Base-by-base conservation (phyloP, 1,140 invertebrate genomes). In the Calliopsis andreniformis region DNA sequence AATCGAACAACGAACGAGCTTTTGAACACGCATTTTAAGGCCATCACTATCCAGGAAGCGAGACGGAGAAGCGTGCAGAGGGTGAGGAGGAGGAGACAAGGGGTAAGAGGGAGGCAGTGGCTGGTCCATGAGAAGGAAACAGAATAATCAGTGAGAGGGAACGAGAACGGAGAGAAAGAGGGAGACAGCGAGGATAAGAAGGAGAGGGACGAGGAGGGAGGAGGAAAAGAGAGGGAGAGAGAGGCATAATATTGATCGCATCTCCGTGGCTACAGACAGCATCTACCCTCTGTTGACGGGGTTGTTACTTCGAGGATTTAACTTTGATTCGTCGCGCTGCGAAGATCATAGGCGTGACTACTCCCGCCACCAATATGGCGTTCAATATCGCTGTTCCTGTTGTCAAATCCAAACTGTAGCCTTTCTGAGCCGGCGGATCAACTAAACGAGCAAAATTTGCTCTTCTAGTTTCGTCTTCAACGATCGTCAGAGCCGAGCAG, bases 201-300 rank as follows among this genome's bases (percentile, higher is more conserved):
- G 61, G 76, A 45, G 67, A 78, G 77, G 69, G 59, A 53, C 53
- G 55, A 35, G 79, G 61, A 78, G 72, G 67, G 73, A 70, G 25
- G 67, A 58, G 75, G 51, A 25, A 66, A 70, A 51, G 28, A 76
- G 84, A 83, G 82, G 58, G 78, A 81, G 79, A 85, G 85, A 82
- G 71, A 86, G 82, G 87, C 85, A 80, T 89, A 89, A 92, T 92
- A 92, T 92, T 92, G 91, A 92, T 92, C 91, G 91, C 90, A 91
- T 91, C 90, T 91, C 89, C 80, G 85, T 85, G 82, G 87, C 88
- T 90, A 89, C 89, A 90, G 89, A 90, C 90, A 91, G 89, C 91
- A 91, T 91, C 89, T 89, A 91, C 89, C 89, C 89, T 87, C 87
- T 90, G 88, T 91, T 90, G 89, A 89, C 87, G 89, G 88, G 87